Percentiles rank a stretch among this genome's conserved stretches.
Evolutionary conservation across 1,140 invertebrate species (phyloP).

Genomic region (Mya arenaria): DNA sequence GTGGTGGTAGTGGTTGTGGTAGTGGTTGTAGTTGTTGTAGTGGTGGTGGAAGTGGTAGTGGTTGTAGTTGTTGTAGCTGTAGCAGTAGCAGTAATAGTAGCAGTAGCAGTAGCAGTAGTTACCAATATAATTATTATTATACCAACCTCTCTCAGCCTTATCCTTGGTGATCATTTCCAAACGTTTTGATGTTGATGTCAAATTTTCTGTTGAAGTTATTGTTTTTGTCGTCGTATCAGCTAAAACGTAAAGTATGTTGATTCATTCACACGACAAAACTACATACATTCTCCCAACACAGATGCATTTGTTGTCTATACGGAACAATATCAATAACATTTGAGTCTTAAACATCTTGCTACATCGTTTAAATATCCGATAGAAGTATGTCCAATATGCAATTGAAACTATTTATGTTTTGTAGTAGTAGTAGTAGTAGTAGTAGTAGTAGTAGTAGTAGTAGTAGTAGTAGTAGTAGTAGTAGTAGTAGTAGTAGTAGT

Average conservation of each 20-base stretch:
- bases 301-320: background rate
- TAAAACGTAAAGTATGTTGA: too few relatives aligned
- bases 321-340: background rate
- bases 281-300: background rate
- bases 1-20: background rate
- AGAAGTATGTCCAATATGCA: background rate
- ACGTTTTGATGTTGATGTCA: background rate
- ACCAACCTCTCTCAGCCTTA: background rate
- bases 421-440: background rate
- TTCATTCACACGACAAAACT: too few relatives aligned
- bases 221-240: background rate
- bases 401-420: background rate
- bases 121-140: background rate
- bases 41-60: background rate
- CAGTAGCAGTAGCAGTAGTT: background rate
- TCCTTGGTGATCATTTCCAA: background rate
- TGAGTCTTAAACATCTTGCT: too few relatives aligned
- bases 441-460: background rate
- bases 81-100: background rate
- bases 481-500: background rate
- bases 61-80: background rate
- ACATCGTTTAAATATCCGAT: too few relatives aligned
- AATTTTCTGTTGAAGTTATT: background rate
- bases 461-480: background rate
- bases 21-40: background rate